Evolutionary conservation across 2,113 vertebrate species (phyloP), one percentile per base, ranked within the genome.

Genomic region (Gasterosteus nipponicus): DNA sequence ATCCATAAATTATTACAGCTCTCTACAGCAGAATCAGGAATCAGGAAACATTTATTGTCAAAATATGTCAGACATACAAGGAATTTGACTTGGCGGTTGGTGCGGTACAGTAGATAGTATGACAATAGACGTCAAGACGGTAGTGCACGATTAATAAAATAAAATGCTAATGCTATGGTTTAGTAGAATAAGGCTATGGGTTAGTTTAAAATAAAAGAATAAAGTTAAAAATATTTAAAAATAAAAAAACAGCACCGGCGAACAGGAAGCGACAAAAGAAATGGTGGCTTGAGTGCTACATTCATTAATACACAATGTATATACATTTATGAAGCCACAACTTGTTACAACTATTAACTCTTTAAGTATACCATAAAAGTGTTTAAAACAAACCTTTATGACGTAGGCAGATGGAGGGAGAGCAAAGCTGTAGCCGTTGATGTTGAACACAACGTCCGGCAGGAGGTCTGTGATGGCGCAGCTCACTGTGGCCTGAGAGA

Each of bases 371-470:
- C 42, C 56, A n/a, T n/a, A 44, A 65, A 56, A 73, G 53, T 16
- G 14, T 10, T 33, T 58, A 18, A 41, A 49, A 53, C 49, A 35
- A 73, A 89, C 82, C 82, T 77, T 60, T 2, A 66, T 60, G 58
- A 83, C 7, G 4, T 74, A 88, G n/a, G 80, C 65, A 38, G 70
- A 53, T 0, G 84, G 22, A 62, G 84, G 51, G 9, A 86, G 60
- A 16, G 41, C 4, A 1, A 78, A 88, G 54, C 60, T 57, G 44
- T 68, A 22, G 62, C 81, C 79, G 14, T 80, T 80, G 53, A 89
- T 86, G 73, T 74, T 61, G 71, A 88, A 87, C 41, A 77, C 72
- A 42, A 86, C 16, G 8, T 85, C 71, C 12, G 75, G 77, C 86
- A 88, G 1, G n/a, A 22, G 7, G 1, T 51, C 6, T 1, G 42